Percentiles rank a stretch among this genome's conserved stretches.
phyloP scores from a whole-genome alignment of 2,888 invertebrate species.

The Drosophila mercatorum region DNA sequence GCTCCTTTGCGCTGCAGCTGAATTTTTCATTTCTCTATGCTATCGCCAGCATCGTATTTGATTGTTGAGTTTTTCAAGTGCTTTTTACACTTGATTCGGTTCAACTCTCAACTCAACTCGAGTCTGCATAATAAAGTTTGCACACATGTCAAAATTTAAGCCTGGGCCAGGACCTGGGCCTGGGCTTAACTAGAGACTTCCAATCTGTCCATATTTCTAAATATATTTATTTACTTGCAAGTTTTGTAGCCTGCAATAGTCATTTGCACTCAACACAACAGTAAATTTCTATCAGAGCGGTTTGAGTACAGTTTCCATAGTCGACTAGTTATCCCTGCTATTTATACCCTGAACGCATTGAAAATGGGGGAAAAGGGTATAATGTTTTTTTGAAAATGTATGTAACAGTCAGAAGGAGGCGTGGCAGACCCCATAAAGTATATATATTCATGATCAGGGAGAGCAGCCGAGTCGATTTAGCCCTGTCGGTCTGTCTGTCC shows the following conservation, averaged over 20 bases:
- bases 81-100: conserved; percentile 70
- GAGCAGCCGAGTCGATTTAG: too few relatives aligned
- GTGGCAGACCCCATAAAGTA: too few relatives aligned
- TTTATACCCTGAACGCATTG: too few relatives aligned
- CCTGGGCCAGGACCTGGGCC: conserved; percentile 36
- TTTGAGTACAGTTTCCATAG: background rate
- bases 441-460: too few relatives aligned
- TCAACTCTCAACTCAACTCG: conserved; percentile 36
- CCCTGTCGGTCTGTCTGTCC: too few relatives aligned
- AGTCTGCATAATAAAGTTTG: conserved; percentile 57
- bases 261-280: background rate
- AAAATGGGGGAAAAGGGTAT: too few relatives aligned
- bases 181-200: conserved; percentile 6
- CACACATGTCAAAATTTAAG: conserved; percentile 45
- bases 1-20: conserved; percentile 33
- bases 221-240: background rate
- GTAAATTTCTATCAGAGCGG: background rate
- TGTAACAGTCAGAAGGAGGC: too few relatives aligned
- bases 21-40: conserved; percentile 70
- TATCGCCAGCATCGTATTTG: conserved; percentile 31
- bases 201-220: background rate
- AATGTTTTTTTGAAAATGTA: too few relatives aligned
- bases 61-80: conserved; percentile 63
- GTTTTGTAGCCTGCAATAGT: background rate
- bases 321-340: too few relatives aligned